Evolutionary conservation across 2,888 invertebrate genomes (phyloP), one percentile per base, ranked within the genome.

Genomic region (Diarsia dahlii): DNA sequence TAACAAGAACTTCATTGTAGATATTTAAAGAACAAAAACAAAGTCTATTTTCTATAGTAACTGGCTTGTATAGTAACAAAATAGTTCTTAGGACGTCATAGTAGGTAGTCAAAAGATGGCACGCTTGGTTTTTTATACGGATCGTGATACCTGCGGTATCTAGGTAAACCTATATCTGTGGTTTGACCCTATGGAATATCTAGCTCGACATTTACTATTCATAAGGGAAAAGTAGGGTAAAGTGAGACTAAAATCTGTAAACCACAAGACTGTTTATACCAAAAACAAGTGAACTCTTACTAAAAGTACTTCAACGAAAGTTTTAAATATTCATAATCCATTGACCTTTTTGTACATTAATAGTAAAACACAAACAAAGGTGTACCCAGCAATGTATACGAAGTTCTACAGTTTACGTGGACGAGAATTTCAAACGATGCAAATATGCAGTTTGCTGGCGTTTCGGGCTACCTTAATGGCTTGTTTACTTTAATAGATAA

Each of bases 361-460:
- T 39, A 56, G 20, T 45, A 13, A 23, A 45, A 46, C 1, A 56
- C 23, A 0, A 46, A 65, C 65, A 76, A 62, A 76, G 13, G 34
- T 28, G 69, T 45, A 81, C 13, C 12, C 39, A 64, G 28, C 68
- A 52, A 69, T 82, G 69, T 78, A 46, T 23, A 64, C 50, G 3
- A 74, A 76, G 5, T 39, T 66, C n/a, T 46, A 58, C 18, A 64
- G 39, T 46, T 23, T 62, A 50, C 28, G 28, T 39, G 1, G 56
- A 12, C 15, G n/a, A 78, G 78, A 79, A 79, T 82, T 58, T 64
- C 63, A 68, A 48, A 64, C 78, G 78, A 64, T 78, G 82, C 78
- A 82, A 79, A 79, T 79, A 79, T 83, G 84, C 84, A 80, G 50
- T 78, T 83, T 67, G 80, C 67, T 64, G 82, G 69, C 69, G 69